phyloP scores from a whole-genome alignment of 2,888 invertebrate species.

The Quadroppia sp. region DNA sequence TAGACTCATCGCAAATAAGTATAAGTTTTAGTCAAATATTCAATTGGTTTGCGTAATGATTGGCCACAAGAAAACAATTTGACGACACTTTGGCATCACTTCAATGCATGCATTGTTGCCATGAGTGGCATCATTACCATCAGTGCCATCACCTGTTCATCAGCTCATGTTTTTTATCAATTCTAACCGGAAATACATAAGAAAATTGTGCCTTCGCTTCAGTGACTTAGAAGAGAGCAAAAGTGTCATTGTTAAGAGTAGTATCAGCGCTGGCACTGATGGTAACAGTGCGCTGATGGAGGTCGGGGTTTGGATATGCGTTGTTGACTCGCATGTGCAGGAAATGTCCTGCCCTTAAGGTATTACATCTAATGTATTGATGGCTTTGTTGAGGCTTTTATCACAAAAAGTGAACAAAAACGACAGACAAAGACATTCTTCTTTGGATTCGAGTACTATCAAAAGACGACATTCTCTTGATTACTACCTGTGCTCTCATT shows the following conservation, averaged over 20 bases:
- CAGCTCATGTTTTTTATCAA: neutral
- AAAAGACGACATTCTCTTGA: conserved; percentile 11
- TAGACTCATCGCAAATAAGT: neutral
- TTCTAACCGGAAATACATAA: conserved; percentile 6
- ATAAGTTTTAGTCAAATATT: neutral
- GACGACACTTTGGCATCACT: neutral
- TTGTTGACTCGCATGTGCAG: conserved; percentile 25
- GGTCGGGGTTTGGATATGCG: conserved; percentile 18
- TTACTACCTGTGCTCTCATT: conserved; percentile 1
- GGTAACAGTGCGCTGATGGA: conserved; percentile 19
- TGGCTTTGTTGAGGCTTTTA: conserved; percentile 26
- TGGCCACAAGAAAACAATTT: conserved; percentile 6
- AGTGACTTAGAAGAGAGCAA: conserved; percentile 20
- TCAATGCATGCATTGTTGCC: no score
- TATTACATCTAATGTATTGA: conserved; percentile 1
- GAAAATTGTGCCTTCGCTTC: conserved; percentile 15
- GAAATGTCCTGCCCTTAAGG: conserved; percentile 28
- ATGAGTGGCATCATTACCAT: no score
- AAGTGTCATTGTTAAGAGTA: conserved; percentile 5
- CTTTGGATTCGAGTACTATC: neutral
- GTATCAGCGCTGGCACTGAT: neutral
- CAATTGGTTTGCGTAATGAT: conserved; percentile 9
- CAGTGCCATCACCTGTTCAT: neutral
- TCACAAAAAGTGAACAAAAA: conserved; percentile 26
- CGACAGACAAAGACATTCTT: conserved; percentile 15